Evolutionary conservation across 2,888 invertebrate genomes (phyloP).

Genomic region (Disparrhopalites patrizii): DNA sequence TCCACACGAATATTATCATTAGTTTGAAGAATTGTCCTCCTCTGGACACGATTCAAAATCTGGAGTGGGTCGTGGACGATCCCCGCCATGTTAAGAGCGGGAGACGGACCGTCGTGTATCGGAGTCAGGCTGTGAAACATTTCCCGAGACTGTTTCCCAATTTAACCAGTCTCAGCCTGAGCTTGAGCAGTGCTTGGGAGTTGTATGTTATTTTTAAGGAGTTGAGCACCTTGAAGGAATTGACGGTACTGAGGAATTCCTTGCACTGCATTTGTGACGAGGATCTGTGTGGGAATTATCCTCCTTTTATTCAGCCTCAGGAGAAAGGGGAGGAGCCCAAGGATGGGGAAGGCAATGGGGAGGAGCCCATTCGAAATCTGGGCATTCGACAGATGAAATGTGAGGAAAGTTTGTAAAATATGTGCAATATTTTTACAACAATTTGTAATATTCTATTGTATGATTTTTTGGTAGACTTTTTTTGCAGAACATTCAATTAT

Average conservation of each 20-base stretch:
- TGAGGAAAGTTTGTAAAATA: background rate
- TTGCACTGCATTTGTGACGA: conserved; percentile 19
- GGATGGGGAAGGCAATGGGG: background rate
- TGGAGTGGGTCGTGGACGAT: conserved; percentile 8
- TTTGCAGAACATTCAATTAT: background rate
- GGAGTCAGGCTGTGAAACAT: conserved; percentile 7
- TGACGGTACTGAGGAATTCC: conserved; percentile 13
- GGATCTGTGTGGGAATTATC: conserved; percentile 20
- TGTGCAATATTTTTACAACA: background rate
- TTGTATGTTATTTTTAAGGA: conserved; percentile 9
- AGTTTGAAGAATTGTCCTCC: conserved; percentile 1
- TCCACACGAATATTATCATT: conserved; percentile 14
- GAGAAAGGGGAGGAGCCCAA: background rate
- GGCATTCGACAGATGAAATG: conserved; percentile 5
- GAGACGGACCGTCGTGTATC: conserved; percentile 12
- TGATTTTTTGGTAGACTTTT: background rate
- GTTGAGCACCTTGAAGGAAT: conserved; percentile 6
- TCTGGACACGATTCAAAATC: background rate
- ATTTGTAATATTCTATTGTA: background rate
- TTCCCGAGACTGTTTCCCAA: conserved; percentile 17
- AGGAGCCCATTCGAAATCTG: background rate
- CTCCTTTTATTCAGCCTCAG: too few species aligned
- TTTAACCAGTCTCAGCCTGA: background rate
- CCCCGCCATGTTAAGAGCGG: background rate
- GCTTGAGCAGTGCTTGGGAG: conserved; percentile 8